Conservation (phyloP, 2,113 vertebrate species). For the Isurus oxyrinchus region DNA sequence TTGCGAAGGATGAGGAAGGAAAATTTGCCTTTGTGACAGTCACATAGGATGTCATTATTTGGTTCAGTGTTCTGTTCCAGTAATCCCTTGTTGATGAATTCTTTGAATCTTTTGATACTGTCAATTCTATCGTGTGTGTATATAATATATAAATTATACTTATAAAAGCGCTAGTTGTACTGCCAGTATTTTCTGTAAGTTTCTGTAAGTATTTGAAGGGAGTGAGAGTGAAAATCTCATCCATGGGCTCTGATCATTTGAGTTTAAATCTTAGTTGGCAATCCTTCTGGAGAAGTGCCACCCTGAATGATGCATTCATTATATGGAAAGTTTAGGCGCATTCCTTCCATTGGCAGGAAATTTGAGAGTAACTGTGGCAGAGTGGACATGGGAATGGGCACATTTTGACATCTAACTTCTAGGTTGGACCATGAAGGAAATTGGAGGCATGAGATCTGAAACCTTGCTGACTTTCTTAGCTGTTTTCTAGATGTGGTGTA, state of each 20-base stretch:
- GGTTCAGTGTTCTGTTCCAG: background rate
- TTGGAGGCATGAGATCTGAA: no score
- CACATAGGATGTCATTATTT: background rate
- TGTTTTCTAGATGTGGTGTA: no score
- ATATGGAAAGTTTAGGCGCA: background rate
- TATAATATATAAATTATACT: background rate
- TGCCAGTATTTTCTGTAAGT: background rate
- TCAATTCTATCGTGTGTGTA: background rate
- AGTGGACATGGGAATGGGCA: no score
- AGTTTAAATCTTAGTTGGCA: background rate
- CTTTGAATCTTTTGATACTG: background rate
- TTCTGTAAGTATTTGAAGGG: background rate
- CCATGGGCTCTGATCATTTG: background rate
- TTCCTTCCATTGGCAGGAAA: no score
- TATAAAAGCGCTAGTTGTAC: background rate
- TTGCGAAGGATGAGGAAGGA: no score
- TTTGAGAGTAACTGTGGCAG: no score
- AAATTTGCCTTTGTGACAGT: no score
- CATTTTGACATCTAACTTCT: no score
- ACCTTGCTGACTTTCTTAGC: no score
- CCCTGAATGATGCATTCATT: background rate
- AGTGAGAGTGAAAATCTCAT: background rate
- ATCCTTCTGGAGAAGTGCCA: background rate
- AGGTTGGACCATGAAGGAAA: no score
- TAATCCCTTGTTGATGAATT: background rate